Evolutionary conservation across 1,140 invertebrate genomes (phyloP), one percentile per base, ranked within the genome.

Genomic region (Subanguina moxae): DNA sequence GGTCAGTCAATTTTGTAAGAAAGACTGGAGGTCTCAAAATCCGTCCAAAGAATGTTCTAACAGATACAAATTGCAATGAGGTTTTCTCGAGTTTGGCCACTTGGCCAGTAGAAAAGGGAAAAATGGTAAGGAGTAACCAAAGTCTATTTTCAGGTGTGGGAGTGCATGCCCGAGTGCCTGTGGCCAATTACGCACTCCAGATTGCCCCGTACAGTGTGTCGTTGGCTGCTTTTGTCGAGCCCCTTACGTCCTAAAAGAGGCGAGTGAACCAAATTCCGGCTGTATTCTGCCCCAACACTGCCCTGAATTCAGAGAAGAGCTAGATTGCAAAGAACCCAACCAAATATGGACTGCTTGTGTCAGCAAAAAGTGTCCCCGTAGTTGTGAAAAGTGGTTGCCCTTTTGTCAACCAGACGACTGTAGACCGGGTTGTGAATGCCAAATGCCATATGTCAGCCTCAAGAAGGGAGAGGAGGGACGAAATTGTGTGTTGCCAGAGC

Each of bases 201-300:
- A 64, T 19, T 64, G 62, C 56, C n/a, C n/a, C 9, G 15, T n/a
- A 5, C 62, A 66, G 11, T 65, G 64, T 19, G 28, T 65, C 3
- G 21, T 62, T 19, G 64, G 70, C 19, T 72, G 70, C 43, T 72
- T 74, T 25, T 72, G 70, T 56, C 70, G 70, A 7, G 70, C 56
- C 46, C 70, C 70, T 11, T 72, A 71, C 43, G 61, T 72, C 0
- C 57, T 72, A 25, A 56, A 45, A 25, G 71, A 72, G 23, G 46
- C 59, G 11, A 63, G 25, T 45, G 62, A 72, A 19, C 1, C 45
- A 17, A 38, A 72, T 43, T 72, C 70, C 5, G 45, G 19, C 15
- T 72, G 70, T 30, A 64, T 72, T 27, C 42, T 74, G 28, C 28
- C 61, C 0, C 62, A 43, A 61, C 70, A 67, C n/a, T 72, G 70